Conservation (phyloP, 2,113 vertebrate genomes). For the Neomonachus schauinslandi region DNA sequence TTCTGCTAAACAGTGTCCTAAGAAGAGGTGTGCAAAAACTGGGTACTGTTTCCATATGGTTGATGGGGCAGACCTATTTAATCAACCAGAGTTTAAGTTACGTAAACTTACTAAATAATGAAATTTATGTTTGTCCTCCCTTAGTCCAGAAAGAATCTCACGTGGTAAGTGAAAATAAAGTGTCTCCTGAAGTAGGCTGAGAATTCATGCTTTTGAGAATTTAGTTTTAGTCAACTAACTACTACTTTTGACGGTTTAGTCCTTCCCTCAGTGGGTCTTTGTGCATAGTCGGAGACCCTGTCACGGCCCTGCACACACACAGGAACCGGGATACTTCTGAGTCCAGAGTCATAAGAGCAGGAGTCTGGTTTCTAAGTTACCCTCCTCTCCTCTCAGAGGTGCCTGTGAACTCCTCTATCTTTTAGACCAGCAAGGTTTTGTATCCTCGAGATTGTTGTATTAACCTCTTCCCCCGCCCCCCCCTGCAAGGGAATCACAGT, state of each 20-base stretch:
- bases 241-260: not conserved
- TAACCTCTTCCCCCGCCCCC: no score
- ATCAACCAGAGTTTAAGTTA: not conserved
- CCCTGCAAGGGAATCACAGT: not conserved
- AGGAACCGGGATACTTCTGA: not conserved
- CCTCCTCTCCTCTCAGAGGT: not conserved
- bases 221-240: not conserved
- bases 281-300: not conserved
- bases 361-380: not conserved
- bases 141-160: not conserved
- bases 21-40: not conserved
- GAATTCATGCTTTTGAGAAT: not conserved
- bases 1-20: not conserved
- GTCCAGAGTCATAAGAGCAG: not conserved
- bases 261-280: not conserved
- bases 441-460: not conserved
- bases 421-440: not conserved
- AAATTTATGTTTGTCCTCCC: not conserved
- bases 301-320: rapidly evolving
- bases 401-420: not conserved
- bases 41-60: not conserved
- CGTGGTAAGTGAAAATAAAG: not conserved
- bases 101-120: not conserved
- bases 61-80: not conserved
- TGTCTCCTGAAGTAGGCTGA: not conserved